Evolutionary conservation across 2,113 vertebrate species (phyloP).

Genomic region (Actenoides hombroni): DNA sequence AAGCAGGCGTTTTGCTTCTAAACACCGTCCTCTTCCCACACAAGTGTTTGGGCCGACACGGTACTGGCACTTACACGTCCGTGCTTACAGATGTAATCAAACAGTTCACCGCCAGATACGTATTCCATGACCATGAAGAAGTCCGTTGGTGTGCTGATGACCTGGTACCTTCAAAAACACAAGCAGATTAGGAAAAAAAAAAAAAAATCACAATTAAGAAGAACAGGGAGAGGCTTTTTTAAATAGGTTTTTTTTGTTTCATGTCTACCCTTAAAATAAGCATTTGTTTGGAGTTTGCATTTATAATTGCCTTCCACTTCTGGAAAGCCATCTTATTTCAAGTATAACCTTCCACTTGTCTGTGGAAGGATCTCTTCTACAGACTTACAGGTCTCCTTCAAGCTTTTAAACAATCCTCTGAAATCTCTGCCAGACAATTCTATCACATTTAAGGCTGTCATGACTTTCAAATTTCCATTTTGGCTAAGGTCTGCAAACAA

Average conservation of each 20-base stretch:
- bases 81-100: conserved; percentile 99
- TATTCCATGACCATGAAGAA: conserved; percentile 99
- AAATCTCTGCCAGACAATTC: conserved; percentile 9
- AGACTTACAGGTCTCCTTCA: neutral
- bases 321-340: neutral
- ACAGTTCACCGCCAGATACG: conserved; percentile 94
- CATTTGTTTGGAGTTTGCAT: neutral
- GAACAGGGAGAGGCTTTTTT: neutral
- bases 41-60: neutral
- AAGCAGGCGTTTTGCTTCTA: neutral
- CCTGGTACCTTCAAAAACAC: conserved; percentile 88
- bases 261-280: neutral
- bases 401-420: conserved; percentile 5
- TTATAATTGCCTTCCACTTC: neutral
- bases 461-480: conserved; percentile 9
- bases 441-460: neutral
- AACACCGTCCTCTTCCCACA: neutral
- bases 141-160: conserved; percentile 97
- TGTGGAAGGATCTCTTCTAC: neutral
- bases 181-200: neutral
- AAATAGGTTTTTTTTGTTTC: neutral
- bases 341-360: neutral
- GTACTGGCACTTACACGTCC: conserved; percentile 87
- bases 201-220: neutral
- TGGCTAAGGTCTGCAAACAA: neutral